Evolutionary conservation across 2,113 vertebrate species (phyloP).

Genomic region (Channa argus): DNA sequence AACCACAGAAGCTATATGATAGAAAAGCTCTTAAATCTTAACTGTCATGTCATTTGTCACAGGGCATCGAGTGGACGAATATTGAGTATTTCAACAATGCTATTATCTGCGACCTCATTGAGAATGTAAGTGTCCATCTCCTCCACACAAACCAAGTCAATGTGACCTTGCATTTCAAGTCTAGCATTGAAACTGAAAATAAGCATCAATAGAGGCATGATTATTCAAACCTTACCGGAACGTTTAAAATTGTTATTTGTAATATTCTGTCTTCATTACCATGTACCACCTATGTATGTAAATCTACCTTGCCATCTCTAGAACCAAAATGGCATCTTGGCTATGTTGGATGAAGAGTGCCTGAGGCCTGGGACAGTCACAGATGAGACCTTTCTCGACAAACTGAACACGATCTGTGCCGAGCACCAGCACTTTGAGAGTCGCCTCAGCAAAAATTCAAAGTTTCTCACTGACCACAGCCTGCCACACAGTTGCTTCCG

Average conservation of each 20-base stretch:
- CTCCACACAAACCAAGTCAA: conserved; percentile 8
- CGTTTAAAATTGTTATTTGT: not conserved
- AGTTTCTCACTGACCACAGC: conserved; percentile 94
- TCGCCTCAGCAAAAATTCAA: conserved; percentile 94
- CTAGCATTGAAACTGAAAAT: not conserved
- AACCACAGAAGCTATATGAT: not conserved
- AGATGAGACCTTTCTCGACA: conserved; percentile 96
- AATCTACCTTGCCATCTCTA: conserved; percentile 26
- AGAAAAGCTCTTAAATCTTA: conserved; percentile 13
- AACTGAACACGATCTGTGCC: conserved; percentile 95
- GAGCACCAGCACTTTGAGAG: conserved; percentile 98
- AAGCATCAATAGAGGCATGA: not conserved
- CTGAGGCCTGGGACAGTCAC: conserved; percentile 94
- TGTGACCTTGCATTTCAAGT: not conserved
- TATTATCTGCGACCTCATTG: conserved; percentile 97
- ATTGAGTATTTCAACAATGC: conserved; percentile 99
- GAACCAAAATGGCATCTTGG: conserved; percentile 94
- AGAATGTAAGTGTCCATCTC: conserved; percentile 91
- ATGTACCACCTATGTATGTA: not conserved
- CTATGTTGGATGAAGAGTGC: conserved; percentile 98
- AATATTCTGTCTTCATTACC: not conserved
- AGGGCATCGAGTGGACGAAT: conserved; percentile 99
- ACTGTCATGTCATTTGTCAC: conserved; percentile 67
- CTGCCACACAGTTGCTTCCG: conserved; percentile 97
- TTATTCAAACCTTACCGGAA: too few relatives aligned